Conservation (phyloP, 2,888 invertebrate genomes). For the Andricus quercusramuli region DNA sequence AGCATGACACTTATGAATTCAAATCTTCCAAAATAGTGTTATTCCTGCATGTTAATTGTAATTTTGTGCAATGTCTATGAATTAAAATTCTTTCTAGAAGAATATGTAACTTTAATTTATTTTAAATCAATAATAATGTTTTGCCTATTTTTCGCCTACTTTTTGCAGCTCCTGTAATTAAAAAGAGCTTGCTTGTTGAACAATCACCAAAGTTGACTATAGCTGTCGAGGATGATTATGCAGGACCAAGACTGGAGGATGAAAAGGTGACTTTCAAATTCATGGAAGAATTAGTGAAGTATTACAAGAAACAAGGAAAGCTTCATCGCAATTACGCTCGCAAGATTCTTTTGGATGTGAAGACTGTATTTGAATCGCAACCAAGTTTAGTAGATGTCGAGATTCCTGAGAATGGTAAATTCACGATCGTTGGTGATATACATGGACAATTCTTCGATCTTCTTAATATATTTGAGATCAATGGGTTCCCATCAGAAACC, state of each 20-base stretch:
- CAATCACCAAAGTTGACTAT: slow-evolving; percentile 64
- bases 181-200: neutral
- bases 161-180: neutral
- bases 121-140: neutral
- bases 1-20: neutral
- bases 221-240: slow-evolving; percentile 97
- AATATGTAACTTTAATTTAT: neutral
- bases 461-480: slow-evolving; percentile 97
- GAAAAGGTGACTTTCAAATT: slow-evolving; percentile 94
- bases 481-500: slow-evolving; percentile 94
- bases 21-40: neutral
- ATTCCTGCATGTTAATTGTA: neutral
- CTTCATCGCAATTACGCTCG: slow-evolving; percentile 98
- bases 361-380: slow-evolving; percentile 89
- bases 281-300: slow-evolving; percentile 92
- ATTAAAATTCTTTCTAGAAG: neutral
- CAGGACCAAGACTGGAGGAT: slow-evolving; percentile 92
- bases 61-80: neutral
- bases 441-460: slow-evolving; percentile 99
- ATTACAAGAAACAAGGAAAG: slow-evolving; percentile 94
- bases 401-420: slow-evolving; percentile 92
- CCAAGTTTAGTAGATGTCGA: slow-evolving; percentile 94
- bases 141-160: too few species aligned
- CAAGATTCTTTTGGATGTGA: slow-evolving; percentile 97
- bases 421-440: slow-evolving; percentile 99